Base-by-base conservation (phyloP, 2,113 vertebrate genomes). In the Pseudolaguvia tuberculata region DNA sequence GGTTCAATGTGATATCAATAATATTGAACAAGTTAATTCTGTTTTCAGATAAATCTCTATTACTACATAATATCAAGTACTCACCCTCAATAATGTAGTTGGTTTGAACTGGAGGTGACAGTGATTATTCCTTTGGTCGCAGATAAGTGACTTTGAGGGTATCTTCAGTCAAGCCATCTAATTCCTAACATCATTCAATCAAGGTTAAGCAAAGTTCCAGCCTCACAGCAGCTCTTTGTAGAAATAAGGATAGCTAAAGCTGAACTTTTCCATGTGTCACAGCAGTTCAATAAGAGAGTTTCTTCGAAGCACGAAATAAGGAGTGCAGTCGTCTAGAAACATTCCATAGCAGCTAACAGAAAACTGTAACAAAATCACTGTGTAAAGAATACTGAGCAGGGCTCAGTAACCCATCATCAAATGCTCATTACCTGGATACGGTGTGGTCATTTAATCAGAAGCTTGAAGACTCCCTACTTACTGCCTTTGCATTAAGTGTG, bases 221-320 rank as follows among this genome's bases (percentile, higher is more conserved):
- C 11, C 35, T 42, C 35, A 45, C 59, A 63, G 59, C 59, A 13
- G 20, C 35, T 63, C 20, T 42, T 63, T 42, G 11, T 63, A 42
- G 59, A 63, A 63, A 63, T 39, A 45, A 62, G 18, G 18, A 0
- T 61, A 61, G 58, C 29, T 20, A 35, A n/a, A 39, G 20, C 18
- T 62, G 18, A 62, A 62, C 20, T 39, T 35, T 63, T 63, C 59
- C 39, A 10, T 21, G 58, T 57, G 56, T 39, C 59, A 63, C 35
- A n/a, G 35, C 11, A 63, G 35, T 42, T 63, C 58, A 62, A 39
- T 62, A 62, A 35, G n/a, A 62, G 2, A 4, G 20, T 1, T 47
- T 5, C 2, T 5, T 8, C 12, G 47, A 47, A 6, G 39, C 14
- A 25, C 7, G 5, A 66, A 66, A 48, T 48, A 50, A 65, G n/a